Evolutionary conservation across 2,888 invertebrate species (phyloP), one percentile per base, ranked within the genome.

Genomic region (Vesta saturnalis): DNA sequence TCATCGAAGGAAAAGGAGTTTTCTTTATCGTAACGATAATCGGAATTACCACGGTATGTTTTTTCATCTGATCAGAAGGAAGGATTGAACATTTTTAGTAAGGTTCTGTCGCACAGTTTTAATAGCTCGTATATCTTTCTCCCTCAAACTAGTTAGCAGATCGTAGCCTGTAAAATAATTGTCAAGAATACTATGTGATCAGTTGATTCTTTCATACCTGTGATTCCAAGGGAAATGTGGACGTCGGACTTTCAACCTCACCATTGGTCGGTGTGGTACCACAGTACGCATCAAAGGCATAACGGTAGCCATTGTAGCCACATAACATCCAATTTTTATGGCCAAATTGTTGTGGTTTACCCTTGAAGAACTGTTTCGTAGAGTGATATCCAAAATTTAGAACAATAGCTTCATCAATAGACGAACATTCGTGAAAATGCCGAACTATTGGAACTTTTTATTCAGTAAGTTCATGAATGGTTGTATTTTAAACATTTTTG

Each of bases 331-430:
- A n/a, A n/a, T n/a, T n/a, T n/a, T n/a, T n/a, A n/a, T n/a, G n/a
- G n/a, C n/a, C n/a, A n/a, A n/a, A n/a, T n/a, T n/a, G n/a, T n/a
- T n/a, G n/a, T n/a, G n/a, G n/a, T n/a, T n/a, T n/a, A n/a, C n/a
- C n/a, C n/a, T n/a, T n/a, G n/a, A n/a, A n/a, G n/a, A n/a, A n/a
- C n/a, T n/a, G n/a, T n/a, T n/a, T n/a, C n/a, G n/a, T n/a, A 1
- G 47, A 47, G 22, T 64, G 57, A 22, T 64, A 57, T 16, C 64
- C 64, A 57, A 57, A 64, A 64, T 43, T 49, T 46, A 15, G 46
- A n/a, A 60, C 30, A n/a, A n/a, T n/a, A n/a, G n/a, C n/a, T n/a
- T n/a, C n/a, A n/a, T n/a, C n/a, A n/a, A n/a, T n/a, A n/a, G n/a
- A n/a, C n/a, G n/a, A n/a, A n/a, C n/a, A n/a, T n/a, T n/a, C n/a